phyloP scores from a whole-genome alignment of 1,140 invertebrate species.

The Venturia canescens region DNA sequence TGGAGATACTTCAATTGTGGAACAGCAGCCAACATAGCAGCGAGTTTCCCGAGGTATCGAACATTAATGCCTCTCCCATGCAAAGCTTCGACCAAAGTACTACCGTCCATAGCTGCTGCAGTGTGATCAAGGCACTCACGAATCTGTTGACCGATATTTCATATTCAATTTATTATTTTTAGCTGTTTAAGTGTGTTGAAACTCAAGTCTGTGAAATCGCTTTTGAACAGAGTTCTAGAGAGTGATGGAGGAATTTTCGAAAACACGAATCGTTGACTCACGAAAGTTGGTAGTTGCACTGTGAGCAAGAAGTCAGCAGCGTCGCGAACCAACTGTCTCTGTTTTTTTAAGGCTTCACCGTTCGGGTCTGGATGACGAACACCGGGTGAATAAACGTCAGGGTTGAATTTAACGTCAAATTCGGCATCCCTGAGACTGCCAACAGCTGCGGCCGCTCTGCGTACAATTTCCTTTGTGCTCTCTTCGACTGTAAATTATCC shows the following conservation, averaged over 20 bases:
- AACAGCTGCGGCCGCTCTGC: conserved; percentile 91
- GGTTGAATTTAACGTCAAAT: conserved; percentile 98
- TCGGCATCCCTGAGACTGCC: conserved; percentile 95
- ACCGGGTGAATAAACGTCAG: conserved; percentile 97
- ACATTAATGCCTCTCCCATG: conserved; percentile 98
- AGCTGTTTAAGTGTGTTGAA: neutral
- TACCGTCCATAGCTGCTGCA: conserved; percentile 95
- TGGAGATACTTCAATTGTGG: conserved; percentile 91
- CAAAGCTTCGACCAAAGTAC: conserved; percentile 94
- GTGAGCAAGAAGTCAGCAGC: conserved; percentile 96
- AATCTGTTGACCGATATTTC: conserved; percentile 78
- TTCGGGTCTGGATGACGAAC: conserved; percentile 89
- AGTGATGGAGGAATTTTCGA: too few species aligned
- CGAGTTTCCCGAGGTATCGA: conserved; percentile 94
- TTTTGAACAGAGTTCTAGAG: too few species aligned
- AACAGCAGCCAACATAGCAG: conserved; percentile 86
- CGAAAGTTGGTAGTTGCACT: conserved; percentile 95
- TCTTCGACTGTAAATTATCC: conserved; percentile 83
- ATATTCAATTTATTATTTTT: neutral
- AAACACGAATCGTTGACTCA: conserved; percentile 76
- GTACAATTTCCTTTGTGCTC: conserved; percentile 92
- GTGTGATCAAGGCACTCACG: conserved; percentile 95
- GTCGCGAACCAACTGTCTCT: conserved; percentile 94
- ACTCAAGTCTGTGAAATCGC: too few species aligned
- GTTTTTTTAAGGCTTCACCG: conserved; percentile 85